These are phyloP conservation scores for Phyllostomus hastatus DNA, from an alignment of 2,113 vertebrate species.

Conservation along the genomic window DNA sequence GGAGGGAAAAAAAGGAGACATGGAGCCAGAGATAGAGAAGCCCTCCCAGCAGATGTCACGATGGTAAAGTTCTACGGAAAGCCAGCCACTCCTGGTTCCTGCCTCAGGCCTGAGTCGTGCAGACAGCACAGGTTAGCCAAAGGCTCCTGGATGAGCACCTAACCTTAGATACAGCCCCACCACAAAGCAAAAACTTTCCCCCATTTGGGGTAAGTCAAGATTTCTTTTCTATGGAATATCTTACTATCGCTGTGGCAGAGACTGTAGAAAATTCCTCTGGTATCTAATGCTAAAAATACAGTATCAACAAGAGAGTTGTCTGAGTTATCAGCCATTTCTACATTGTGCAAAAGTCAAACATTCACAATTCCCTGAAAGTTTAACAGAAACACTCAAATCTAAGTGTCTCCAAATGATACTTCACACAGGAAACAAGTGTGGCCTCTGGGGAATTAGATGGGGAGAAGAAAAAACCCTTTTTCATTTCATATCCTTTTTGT, in stretches of 20 bases:
- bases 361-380: neutral
- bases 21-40: neutral
- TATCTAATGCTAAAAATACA: conserved; percentile 36
- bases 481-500: neutral
- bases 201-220: neutral
- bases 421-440: neutral
- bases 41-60: neutral
- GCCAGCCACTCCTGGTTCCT: neutral
- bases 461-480: neutral
- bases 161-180: neutral
- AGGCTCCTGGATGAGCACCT: neutral
- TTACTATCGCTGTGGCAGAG: neutral
- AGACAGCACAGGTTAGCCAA: neutral
- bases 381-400: neutral
- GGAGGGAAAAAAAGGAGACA: neutral
- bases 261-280: conserved; percentile 1
- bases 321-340: neutral
- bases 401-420: neutral
- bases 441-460: neutral
- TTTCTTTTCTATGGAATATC: neutral
- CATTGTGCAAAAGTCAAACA: neutral
- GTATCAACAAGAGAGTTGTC: neutral
- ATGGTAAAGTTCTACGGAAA: neutral
- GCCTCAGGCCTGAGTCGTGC: neutral
- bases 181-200: neutral